A percentile compares a stretch with the other conserved stretches of the same genome.
Conservation (phyloP, 2,113 vertebrate genomes). For the Suricata suricatta region DNA sequence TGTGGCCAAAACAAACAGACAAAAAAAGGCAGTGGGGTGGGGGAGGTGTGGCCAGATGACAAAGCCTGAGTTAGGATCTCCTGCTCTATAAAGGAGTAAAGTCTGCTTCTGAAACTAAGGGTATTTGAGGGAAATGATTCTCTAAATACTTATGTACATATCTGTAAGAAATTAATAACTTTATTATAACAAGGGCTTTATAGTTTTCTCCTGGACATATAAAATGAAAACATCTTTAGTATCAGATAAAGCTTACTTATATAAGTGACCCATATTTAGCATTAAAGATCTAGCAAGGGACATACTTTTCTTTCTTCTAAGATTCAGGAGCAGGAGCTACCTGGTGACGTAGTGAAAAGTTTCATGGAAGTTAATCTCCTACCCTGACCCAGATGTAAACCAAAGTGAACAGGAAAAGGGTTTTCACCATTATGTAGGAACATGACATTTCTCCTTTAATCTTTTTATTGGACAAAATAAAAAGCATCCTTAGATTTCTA, state of each 20-base stretch:
- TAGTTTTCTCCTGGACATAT: not conserved
- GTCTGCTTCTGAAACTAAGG: not conserved
- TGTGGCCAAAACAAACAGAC: not conserved
- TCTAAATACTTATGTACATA: not conserved
- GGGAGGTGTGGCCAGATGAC: not conserved
- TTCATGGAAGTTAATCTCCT: not conserved
- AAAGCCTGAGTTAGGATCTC: not conserved
- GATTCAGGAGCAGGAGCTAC: not conserved
- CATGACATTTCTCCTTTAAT: not conserved
- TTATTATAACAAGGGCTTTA: not conserved
- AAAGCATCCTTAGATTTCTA: not conserved
- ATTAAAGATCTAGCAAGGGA: not conserved
- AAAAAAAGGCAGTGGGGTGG: not conserved
- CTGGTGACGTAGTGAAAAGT: not conserved
- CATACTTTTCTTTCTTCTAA: not conserved
- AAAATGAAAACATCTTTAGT: not conserved
- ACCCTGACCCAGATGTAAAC: not conserved
- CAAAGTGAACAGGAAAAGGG: not conserved
- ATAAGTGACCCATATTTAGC: not conserved
- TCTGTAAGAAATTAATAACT: not conserved
- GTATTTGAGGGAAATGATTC: not conserved
- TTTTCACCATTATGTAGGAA: not conserved
- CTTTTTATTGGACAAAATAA: not conserved
- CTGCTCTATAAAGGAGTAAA: not conserved
- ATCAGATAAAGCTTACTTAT: not conserved